Base-by-base conservation (phyloP, 1,140 invertebrate species). In the Lepidotrigona ventralis region DNA sequence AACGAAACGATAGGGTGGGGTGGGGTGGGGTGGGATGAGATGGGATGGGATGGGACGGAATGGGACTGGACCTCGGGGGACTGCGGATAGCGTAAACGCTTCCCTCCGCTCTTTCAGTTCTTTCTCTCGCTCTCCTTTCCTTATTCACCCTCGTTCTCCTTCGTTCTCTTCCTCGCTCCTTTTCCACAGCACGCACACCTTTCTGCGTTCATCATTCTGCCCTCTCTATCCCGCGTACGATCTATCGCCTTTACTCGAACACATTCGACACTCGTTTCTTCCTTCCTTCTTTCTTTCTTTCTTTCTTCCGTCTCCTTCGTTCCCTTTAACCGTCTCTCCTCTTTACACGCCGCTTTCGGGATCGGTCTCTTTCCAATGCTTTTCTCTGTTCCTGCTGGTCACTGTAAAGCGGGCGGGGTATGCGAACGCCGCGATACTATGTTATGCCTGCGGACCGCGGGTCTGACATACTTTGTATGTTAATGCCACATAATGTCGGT, bases 401-500 rank as follows among this genome's bases (percentile, higher is more conserved):
- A 75, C 85, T 78, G 78, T 39, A 46, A 69, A 86, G 88, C 86
- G 86, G 85, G 79, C 84, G 86, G 90, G 83, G 90, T 91, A 91
- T 91, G 89, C 89, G 90, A 90, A 91, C 75, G 88, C 86, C 86
- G 88, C 91, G 91, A 92, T 93, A 93, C 91, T 94, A 93, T 92
- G 93, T 93, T 94, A 93, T 93, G 91, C 91, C 92, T 91, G 60
- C 83, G 89, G 91, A 91, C 90, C 90, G 90, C 90, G 91, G 90
- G 88, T 92, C 92, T 94, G 93, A 94, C 92, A 94, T 94, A 94
- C 93, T 94, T 94, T 94, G 93, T 94, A 94, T 94, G 93, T 93
- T 94, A 94, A 94, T 94, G 92, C 92, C 92, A 93, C 92, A 94
- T 94, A 94, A 94, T 94, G 92, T 94, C 91, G 92, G 91, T 93